Evolutionary conservation across 2,888 invertebrate species (phyloP), one percentile per base, ranked within the genome.

Genomic region (Pecten maximus): DNA sequence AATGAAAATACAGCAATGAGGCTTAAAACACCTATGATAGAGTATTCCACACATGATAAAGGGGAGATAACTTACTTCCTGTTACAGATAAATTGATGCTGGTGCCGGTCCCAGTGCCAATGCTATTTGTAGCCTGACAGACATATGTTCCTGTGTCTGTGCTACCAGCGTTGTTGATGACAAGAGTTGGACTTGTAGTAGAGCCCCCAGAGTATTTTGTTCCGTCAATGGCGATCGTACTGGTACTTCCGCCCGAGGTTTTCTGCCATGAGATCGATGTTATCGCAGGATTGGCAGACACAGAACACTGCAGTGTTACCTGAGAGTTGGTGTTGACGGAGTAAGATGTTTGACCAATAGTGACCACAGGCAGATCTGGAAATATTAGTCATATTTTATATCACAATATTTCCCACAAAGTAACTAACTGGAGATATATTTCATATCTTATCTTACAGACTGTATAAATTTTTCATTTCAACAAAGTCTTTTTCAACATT

Each of bases 191-290:
- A 35, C 88, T 54, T 2, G 88, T 50, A 0, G 90, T 86, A 12
- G 91, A 89, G 15, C 89, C 90, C 4, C 91, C 91, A 1, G 89
- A 89, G 74, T 91, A 91, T 87, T 91, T 91, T n/a, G 23, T 40
- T 19, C 89, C 39, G 40, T 89, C 86, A 3, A 88, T 44, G 40
- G 74, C 35, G 35, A 74, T 74, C 0, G 74, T 28, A 15, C 28
- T 35, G 40, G 89, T 89, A 40, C 16, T 60, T 40, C 54, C 54
- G 19, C 89, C 40, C 16, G 89, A 40, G n/a, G 87, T 16, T 16
- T n/a, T 44, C 87, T 74, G 88, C 91, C 91, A 91, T 48, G 23
- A 74, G 39, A 91, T 88, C 19, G 88, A 54, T 1, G 88, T 88
- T 40, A 87, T 90, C 2, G 91, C 39, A 15, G 91, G 91, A 28